Evolutionary conservation across 2,888 invertebrate species (phyloP).

Genomic region (Cheilosia pagana): DNA sequence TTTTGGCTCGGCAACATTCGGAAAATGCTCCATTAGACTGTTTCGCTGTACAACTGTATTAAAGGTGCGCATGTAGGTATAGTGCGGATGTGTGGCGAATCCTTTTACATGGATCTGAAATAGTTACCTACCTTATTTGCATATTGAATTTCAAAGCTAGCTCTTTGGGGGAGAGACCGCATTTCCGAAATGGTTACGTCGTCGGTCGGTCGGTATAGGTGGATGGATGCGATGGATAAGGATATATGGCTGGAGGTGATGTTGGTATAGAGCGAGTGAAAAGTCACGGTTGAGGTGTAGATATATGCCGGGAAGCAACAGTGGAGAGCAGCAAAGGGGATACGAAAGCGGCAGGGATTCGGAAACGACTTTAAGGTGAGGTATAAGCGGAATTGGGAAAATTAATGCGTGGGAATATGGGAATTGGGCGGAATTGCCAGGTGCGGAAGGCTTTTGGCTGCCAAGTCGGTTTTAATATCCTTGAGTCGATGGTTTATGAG

Average conservation of each 20-base stretch:
- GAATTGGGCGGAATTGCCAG: slow-evolving; percentile 18
- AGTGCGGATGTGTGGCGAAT: slow-evolving; percentile 41
- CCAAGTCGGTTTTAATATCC: too few species aligned
- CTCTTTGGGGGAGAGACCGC: slow-evolving; percentile 62
- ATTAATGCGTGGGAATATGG: slow-evolving; percentile 32
- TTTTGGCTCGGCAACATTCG: not conserved
- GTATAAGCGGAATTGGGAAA: slow-evolving; percentile 20
- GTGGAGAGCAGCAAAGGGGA: slow-evolving; percentile 26
- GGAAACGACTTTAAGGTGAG: slow-evolving; percentile 14
- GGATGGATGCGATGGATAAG: too few species aligned
- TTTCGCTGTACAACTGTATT: slow-evolving; percentile 61
- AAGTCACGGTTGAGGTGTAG: slow-evolving; percentile 64
- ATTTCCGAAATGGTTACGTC: slow-evolving; percentile 64
- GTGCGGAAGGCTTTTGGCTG: too few species aligned
- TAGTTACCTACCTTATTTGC: slow-evolving; percentile 72
- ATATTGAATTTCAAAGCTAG: slow-evolving; percentile 72
- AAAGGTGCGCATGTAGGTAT: slow-evolving; percentile 36
- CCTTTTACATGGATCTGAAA: slow-evolving; percentile 65
- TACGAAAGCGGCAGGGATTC: slow-evolving; percentile 11
- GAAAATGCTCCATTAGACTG: slow-evolving; percentile 62
- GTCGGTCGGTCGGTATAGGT: not conserved
- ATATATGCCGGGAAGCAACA: slow-evolving; percentile 48
- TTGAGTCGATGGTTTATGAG: too few species aligned
- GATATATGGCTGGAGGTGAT: slow-evolving; percentile 16
- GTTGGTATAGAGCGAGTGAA: slow-evolving; percentile 34